These are phyloP conservation scores for Delphinus delphis DNA, from an alignment of 2,113 vertebrate genomes.

Conservation along the genomic window DNA sequence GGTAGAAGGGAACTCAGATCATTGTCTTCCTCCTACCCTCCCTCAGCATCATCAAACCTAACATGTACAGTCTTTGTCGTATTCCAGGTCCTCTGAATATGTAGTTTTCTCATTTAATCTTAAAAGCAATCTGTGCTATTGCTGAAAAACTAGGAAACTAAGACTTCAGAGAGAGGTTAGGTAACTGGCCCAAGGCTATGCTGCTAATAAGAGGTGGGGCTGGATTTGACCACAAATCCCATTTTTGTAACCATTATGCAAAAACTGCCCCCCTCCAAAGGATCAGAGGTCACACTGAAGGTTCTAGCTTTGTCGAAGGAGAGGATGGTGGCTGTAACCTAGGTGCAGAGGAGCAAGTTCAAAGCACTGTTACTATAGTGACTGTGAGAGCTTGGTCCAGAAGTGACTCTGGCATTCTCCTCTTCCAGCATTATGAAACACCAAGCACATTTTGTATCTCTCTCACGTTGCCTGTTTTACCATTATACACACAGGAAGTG, in stretches of 20 bases:
- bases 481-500: neutral
- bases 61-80: neutral
- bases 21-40: fast-evolving
- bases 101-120: neutral
- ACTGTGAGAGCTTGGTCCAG: neutral
- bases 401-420: neutral
- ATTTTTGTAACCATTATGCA: neutral
- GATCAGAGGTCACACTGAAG: neutral
- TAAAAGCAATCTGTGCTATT: neutral
- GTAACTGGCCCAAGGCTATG: neutral
- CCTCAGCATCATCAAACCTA: neutral
- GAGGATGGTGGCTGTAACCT: neutral
- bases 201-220: neutral
- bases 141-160: neutral
- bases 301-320: neutral
- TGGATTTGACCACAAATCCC: neutral
- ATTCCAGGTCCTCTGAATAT: neutral
- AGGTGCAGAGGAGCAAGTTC: neutral
- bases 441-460: neutral
- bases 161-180: neutral
- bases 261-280: neutral
- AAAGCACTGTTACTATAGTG: neutral
- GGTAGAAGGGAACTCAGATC: neutral
- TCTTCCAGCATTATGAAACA: neutral
- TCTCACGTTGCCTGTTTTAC: neutral